Base-by-base conservation (phyloP, 92 coral and sea anemone species). In the Hydrozoanthus gracilis region DNA sequence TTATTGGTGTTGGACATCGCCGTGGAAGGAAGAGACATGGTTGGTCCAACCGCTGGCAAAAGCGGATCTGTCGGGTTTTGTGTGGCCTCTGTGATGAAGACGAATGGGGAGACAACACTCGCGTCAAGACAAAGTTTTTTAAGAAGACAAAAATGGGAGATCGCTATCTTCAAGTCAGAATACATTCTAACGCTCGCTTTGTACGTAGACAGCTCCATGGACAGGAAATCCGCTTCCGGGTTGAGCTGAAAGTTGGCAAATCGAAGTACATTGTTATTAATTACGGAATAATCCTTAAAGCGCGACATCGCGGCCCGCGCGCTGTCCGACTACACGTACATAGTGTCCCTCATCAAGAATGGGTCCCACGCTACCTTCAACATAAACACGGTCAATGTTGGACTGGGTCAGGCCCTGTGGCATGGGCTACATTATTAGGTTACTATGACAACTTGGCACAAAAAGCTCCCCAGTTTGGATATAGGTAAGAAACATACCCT, bases 381-480 rank as follows among this genome's bases (percentile, higher is more conserved):
- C 95, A 92, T 60, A 88, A 84, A 20, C 87, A 86, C 88, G 94
- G 96, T 69, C 92, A 84, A 14, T 96, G 98, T 66, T 84, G 68
- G 93, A 91, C 96, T 73, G 98, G 98, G 1, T 91, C 95, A 16
- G 98, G 92, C 5, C 93, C 98, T 14, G 96, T 94, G 87, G 98
- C 98, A 82, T 96, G 98, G 98, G 94, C 95, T 50, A 91, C 88
- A 89, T 78, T 96, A 60, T 90, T 96, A 61, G 98, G 98, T 83
- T 94, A 96, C 88, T 88, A 82, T 86, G 92, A 92, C 87, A 96
- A 90, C 80, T 13, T 94, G 72, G 98, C 94, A 8, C 85, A 88
- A 15, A 84, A 73, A 50, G 71, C 65, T 4, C 89, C 88, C 0
- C 80, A 90, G 15, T 68, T 83, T 8, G 92, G 92, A 54, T 91